A percentile compares a stretch with the other conserved stretches of the same genome.
Conservation (phyloP, 2,888 invertebrate genomes). For the Mechanitis messenoides region DNA sequence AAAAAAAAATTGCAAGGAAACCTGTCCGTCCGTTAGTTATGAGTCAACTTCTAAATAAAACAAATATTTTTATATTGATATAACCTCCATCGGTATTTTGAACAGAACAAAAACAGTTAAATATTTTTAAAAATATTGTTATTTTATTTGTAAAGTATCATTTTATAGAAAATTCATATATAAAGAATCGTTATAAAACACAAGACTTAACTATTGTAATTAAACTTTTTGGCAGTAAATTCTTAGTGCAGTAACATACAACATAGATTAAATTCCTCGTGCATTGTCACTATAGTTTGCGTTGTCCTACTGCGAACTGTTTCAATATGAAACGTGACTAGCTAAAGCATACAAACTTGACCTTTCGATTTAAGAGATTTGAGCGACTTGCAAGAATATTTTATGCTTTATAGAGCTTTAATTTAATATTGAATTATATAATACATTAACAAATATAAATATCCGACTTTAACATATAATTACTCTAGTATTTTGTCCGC, state of each 20-base stretch:
- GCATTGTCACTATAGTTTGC: slow-evolving; percentile 31
- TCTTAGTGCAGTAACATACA: slow-evolving; percentile 12
- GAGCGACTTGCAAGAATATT: not conserved
- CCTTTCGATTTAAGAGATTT: slow-evolving; percentile 15
- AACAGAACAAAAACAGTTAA: too few relatives aligned
- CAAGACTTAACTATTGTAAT: not conserved
- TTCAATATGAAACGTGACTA: slow-evolving; percentile 39
- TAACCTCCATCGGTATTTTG: too few relatives aligned
- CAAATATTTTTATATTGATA: too few relatives aligned
- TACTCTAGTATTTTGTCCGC: too few relatives aligned
- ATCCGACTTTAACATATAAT: too few relatives aligned
- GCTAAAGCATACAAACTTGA: slow-evolving; percentile 21
- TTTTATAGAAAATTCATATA: not conserved
- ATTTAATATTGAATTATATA: too few relatives aligned
- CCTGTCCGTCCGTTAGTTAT: too few relatives aligned
- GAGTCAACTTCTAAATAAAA: too few relatives aligned
- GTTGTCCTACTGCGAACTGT: slow-evolving; percentile 33
- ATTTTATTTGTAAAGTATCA: not conserved
- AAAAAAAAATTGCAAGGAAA: too few relatives aligned
- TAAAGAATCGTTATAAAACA: not conserved
- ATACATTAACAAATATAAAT: too few relatives aligned
- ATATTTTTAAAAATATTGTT: too few relatives aligned
- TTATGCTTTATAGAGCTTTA: too few relatives aligned
- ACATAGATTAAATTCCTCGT: slow-evolving; percentile 27
- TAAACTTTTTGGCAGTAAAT: not conserved